Evolutionary conservation across 1,140 invertebrate species (phyloP), one percentile per base, ranked within the genome.

Genomic region (Drosophila ficusphila): DNA sequence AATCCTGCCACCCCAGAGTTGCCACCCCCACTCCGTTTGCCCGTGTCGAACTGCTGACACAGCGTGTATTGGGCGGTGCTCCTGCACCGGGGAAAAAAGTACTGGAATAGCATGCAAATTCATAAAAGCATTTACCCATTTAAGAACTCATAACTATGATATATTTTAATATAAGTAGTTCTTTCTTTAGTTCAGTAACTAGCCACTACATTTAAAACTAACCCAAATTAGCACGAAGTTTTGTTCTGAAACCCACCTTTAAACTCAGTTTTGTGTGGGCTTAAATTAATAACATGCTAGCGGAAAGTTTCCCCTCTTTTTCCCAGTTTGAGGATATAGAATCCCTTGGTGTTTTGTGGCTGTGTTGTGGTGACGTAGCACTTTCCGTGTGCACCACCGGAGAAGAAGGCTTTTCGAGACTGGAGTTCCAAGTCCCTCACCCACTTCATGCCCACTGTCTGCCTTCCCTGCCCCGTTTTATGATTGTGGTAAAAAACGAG

Each of bases 401-500:
- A 27, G 21, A 21, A 25, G 4, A 27, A 14, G 42, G 21, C 12
- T 46, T 46, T 27, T 9, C 42, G 21, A 27, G 12, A 9, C 8
- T 9, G 42, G 8, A 25, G 21, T 4, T 3, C 34, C 19, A 11
- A 21, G 19, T n/a, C 5, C n/a, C 11, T 1, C 8, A 7, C 9
- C 12, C 42, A 44, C 42, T 9, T 6, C 29, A 33, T 21, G 21
- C n/a, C 2, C 27, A 16, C 9, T 44, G 25, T 25, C 12, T 46
- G 41, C 29, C 12, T n/a, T 8, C 34, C 7, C 25, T 38, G 38
- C 7, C 49, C 18, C 36, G 19, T 62, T 60, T 62, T 58, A 60
- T 62, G 64, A 36, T 11, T 44, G 41, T 19, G 54, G 3, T 19
- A 62, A 61, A 51, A 53, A 62, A 41, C 25, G 25, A 51, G 21